Percentiles rank a stretch among this genome's conserved stretches.
Conservation (phyloP, 2,888 invertebrate genomes). For the Marronus borbonicus region DNA sequence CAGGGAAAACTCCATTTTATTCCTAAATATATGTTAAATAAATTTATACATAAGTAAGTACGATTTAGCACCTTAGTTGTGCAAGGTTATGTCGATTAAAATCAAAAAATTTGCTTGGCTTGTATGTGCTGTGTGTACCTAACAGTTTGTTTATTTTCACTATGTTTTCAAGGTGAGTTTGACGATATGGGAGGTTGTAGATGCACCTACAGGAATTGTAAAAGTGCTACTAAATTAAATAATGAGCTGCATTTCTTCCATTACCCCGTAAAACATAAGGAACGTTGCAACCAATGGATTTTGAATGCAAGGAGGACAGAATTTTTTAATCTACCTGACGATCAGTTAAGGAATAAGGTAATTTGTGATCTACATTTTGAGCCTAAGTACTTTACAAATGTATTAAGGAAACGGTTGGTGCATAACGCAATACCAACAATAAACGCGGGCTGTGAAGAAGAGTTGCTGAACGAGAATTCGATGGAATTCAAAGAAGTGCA, state of each 20-base stretch:
- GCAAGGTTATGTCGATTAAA: conserved; percentile 24
- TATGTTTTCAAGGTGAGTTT: conserved; percentile 28
- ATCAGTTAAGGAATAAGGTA: conserved; percentile 76
- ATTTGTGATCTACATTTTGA: conserved; percentile 76
- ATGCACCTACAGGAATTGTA: conserved; percentile 75
- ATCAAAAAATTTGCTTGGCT: neutral
- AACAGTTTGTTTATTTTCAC: neutral
- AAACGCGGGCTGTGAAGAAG: conserved; percentile 62
- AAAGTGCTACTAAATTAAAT: conserved; percentile 70
- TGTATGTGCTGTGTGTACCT: neutral
- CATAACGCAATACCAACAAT: conserved; percentile 74
- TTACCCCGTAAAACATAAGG: conserved; percentile 75
- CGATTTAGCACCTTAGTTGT: neutral
- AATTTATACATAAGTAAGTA: conserved; percentile 8
- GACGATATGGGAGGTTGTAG: conserved; percentile 75
- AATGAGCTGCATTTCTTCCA: conserved; percentile 74
- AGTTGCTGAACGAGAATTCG: conserved; percentile 37
- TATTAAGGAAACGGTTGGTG: conserved; percentile 73
- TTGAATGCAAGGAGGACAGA: conserved; percentile 73
- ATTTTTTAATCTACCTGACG: conserved; percentile 73
- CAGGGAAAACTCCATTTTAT: neutral
- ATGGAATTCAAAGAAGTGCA: conserved; percentile 58
- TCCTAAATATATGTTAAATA: neutral
- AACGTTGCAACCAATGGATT: conserved; percentile 75
- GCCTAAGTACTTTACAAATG: conserved; percentile 73